phyloP scores from a whole-genome alignment of 30 jellyfish, hydroid and myxozoan species.

The Catostylus mosaicus region DNA sequence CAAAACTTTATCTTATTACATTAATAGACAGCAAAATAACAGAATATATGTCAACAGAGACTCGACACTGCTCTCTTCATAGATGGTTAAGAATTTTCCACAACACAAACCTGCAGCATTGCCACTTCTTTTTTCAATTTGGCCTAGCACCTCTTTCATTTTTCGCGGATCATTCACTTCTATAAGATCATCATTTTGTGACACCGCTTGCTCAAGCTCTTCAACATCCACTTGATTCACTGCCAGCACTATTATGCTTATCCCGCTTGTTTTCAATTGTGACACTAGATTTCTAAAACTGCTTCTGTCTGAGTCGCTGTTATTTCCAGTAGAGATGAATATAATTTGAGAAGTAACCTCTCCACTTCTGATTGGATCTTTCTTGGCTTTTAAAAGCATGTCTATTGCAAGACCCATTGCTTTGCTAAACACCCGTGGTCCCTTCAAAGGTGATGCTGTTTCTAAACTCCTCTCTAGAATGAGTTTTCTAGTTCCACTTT shows the following conservation, averaged over 20 bases:
- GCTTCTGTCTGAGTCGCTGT: no score
- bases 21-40: no score
- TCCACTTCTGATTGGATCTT: no score
- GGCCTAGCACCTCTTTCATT: slow-evolving; percentile 1
- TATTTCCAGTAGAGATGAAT: no score
- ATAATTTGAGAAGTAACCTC: no score
- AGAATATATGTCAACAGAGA: no score
- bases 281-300: background rate
- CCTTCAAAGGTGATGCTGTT: background rate
- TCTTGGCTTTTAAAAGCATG: no score
- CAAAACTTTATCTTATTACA: no score
- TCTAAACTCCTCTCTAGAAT: no score
- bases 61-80: no score
- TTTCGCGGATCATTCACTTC: background rate
- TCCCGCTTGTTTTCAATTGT: background rate
- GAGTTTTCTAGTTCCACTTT: background rate
- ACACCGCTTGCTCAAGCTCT: background rate
- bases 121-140: slow-evolving; percentile 40
- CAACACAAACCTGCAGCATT: slow-evolving; percentile 26
- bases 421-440: background rate
- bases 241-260: slow-evolving; percentile 17
- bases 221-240: background rate
- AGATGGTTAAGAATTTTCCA: no score
- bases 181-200: background rate
- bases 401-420: slow-evolving; percentile 30